Conservation (phyloP, 2,888 invertebrate genomes). For the Pandemis heparana region DNA sequence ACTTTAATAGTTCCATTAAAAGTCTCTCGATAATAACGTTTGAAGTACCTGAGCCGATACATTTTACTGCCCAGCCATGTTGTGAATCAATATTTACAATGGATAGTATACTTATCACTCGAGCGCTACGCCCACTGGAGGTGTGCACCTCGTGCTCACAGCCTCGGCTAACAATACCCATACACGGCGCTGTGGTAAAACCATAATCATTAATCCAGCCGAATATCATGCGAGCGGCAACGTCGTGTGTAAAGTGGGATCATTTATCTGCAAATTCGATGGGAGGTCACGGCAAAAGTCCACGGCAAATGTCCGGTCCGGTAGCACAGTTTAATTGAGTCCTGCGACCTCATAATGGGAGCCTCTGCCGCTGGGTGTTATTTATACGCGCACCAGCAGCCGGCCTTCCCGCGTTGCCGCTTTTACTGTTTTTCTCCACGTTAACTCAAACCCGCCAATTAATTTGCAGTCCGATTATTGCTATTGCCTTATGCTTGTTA, state of each 20-base stretch:
- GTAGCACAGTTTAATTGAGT: slow-evolving; percentile 84
- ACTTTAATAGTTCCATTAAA: slow-evolving; percentile 1
- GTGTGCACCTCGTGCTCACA: not conserved
- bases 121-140: not conserved
- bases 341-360: slow-evolving; percentile 84
- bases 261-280: slow-evolving; percentile 81
- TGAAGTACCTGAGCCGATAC: not conserved
- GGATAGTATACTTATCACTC: slow-evolving; percentile 6
- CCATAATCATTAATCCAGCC: slow-evolving; percentile 66
- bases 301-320: slow-evolving; percentile 82
- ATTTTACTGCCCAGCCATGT: slow-evolving; percentile 10
- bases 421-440: slow-evolving; percentile 76
- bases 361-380: slow-evolving; percentile 81
- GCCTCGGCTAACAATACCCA: slow-evolving; percentile 27
- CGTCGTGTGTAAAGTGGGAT: slow-evolving; percentile 72
- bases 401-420: slow-evolving; percentile 45
- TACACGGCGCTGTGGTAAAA: slow-evolving; percentile 53
- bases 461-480: slow-evolving; percentile 78
- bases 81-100: slow-evolving; percentile 12
- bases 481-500: slow-evolving; percentile 78
- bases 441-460: slow-evolving; percentile 72
- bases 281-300: slow-evolving; percentile 81
- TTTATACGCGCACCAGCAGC: slow-evolving; percentile 73
- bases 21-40: not conserved
- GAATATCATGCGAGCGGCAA: slow-evolving; percentile 64